Evolutionary conservation across 1,140 invertebrate genomes (phyloP).

Genomic region (Linepithema humile): DNA sequence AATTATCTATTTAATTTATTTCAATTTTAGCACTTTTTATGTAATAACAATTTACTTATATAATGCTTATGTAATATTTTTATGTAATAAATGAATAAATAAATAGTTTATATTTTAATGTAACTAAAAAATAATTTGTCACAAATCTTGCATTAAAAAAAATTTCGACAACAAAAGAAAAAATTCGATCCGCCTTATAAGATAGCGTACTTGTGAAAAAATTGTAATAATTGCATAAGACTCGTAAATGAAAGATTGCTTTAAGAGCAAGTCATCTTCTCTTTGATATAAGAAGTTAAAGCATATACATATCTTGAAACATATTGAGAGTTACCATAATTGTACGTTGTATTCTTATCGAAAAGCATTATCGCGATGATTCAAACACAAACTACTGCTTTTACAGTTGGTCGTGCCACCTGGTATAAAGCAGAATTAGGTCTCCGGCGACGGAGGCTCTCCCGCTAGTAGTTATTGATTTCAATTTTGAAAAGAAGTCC

Average conservation of each 20-base stretch:
- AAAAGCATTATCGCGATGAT: conserved; percentile 18
- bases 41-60: conserved; percentile 3
- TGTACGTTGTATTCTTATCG: not conserved
- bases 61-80: no score
- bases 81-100: no score
- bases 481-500: conserved; percentile 47
- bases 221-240: not conserved
- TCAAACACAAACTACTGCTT: not conserved
- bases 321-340: no score
- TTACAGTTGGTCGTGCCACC: not conserved
- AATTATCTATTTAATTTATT: not conserved
- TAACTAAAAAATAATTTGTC: no score
- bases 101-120: no score
- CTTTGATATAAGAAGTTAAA: not conserved
- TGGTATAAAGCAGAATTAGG: conserved; percentile 54
- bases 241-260: not conserved
- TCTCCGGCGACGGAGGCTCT: conserved; percentile 26
- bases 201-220: not conserved
- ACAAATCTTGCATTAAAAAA: not conserved
- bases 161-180: not conserved
- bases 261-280: not conserved
- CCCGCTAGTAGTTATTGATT: conserved; percentile 61
- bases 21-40: not conserved
- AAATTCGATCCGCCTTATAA: not conserved
- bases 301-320: no score